Evolutionary conservation across 2,113 vertebrate species (phyloP).

Genomic region (Oceanodroma tethys): DNA sequence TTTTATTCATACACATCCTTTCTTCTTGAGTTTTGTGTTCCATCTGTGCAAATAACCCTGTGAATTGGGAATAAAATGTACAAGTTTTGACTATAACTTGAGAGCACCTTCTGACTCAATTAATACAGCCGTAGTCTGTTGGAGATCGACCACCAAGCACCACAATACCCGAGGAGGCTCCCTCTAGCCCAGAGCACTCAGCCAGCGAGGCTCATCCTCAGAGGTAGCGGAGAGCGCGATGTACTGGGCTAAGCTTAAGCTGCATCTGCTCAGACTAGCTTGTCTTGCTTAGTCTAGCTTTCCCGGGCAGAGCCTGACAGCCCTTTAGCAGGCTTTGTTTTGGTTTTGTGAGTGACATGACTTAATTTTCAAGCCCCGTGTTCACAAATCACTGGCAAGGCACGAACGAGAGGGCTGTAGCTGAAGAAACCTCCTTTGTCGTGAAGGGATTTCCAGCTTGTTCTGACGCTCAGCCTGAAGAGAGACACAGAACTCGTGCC

Average conservation of each 20-base stretch:
- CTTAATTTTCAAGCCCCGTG: neutral
- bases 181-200: neutral
- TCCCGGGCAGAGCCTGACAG: neutral
- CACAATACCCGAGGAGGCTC: neutral
- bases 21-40: constrained; percentile 66
- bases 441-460: too few relatives aligned
- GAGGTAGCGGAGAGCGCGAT: neutral
- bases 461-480: neutral
- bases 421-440: neutral
- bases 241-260: neutral
- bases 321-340: neutral
- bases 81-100: constrained; percentile 62
- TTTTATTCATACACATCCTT: constrained; percentile 61
- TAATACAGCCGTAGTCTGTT: neutral
- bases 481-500: rapidly evolving
- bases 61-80: constrained; percentile 69
- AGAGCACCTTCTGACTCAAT: constrained; percentile 62
- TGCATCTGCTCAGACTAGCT: neutral
- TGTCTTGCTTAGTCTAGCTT: neutral
- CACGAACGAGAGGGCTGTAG: neutral
- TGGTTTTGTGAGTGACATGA: neutral
- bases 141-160: neutral
- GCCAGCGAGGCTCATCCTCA: neutral
- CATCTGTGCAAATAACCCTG: constrained; percentile 65
- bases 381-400: neutral